Percentiles rank a stretch among this genome's conserved stretches.
phyloP scores from a whole-genome alignment of 2,113 vertebrate genomes.

The Caranx melampygus region DNA sequence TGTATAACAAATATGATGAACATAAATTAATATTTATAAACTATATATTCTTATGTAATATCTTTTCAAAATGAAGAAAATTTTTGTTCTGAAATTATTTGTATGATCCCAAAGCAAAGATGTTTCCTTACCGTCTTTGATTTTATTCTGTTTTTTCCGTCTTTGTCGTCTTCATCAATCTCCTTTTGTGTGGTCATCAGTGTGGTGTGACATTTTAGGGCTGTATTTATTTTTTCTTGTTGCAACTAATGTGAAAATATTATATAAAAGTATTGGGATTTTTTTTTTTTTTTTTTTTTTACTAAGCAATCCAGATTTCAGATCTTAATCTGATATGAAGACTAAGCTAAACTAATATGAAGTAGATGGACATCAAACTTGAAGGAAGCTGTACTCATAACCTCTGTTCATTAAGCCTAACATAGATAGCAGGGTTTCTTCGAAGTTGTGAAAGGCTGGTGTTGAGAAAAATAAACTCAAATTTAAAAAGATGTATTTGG shows the following conservation, averaged over 20 bases:
- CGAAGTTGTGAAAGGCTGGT: slow-evolving; percentile 12
- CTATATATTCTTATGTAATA: slow-evolving; percentile 24
- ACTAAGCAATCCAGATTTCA: slow-evolving; percentile 22
- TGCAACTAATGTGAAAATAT: slow-evolving; percentile 53
- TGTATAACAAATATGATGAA: slow-evolving; percentile 35
- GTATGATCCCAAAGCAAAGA: slow-evolving; percentile 4
- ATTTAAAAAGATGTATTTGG: neutral
- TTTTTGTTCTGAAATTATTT: slow-evolving; percentile 39
- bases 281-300: slow-evolving; percentile 35
- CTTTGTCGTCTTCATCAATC: slow-evolving; percentile 8
- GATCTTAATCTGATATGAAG: slow-evolving; percentile 7
- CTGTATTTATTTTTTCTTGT: slow-evolving; percentile 53
- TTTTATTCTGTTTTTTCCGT: slow-evolving; percentile 4
- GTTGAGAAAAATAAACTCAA: slow-evolving; percentile 1
- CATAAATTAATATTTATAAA: slow-evolving; percentile 38
- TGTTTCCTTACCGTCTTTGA: slow-evolving; percentile 1
- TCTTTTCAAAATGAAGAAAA: slow-evolving; percentile 31
- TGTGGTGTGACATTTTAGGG: slow-evolving; percentile 43
- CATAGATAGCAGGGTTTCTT: slow-evolving; percentile 51
- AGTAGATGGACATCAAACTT: neutral
- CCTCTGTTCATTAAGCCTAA: slow-evolving; percentile 62
- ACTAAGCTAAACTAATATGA: slow-evolving; percentile 5
- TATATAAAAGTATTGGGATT: slow-evolving; percentile 36
- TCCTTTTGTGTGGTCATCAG: slow-evolving; percentile 27
- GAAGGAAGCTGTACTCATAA: slow-evolving; percentile 30